phyloP scores from a whole-genome alignment of 2,888 invertebrate species.

The Parnassius smintheus region DNA sequence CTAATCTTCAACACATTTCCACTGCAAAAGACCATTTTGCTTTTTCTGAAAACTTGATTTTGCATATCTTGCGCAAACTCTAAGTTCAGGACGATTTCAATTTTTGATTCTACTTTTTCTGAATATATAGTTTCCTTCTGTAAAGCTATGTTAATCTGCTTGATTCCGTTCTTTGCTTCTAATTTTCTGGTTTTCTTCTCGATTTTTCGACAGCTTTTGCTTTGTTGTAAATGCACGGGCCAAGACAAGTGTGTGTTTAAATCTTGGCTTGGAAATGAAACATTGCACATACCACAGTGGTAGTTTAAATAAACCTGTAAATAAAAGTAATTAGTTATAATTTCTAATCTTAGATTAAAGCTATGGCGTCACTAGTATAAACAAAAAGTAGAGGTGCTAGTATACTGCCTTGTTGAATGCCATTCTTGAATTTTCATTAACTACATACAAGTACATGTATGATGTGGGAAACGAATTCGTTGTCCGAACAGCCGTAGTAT shows the following conservation, averaged over 20 bases:
- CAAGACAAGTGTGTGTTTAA: constrained; percentile 35
- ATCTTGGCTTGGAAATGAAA: constrained; percentile 33
- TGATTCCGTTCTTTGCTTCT: constrained; percentile 29
- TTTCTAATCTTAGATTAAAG: too few relatives aligned
- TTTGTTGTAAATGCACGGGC: constrained; percentile 29
- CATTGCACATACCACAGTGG: constrained; percentile 49
- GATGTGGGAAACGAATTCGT: too few relatives aligned
- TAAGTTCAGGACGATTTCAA: constrained; percentile 25
- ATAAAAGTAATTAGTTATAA: background rate
- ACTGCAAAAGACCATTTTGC: constrained; percentile 32
- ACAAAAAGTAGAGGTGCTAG: too few relatives aligned
- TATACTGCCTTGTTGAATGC: too few relatives aligned
- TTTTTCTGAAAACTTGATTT: constrained; percentile 22
- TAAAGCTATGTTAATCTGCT: constrained; percentile 20
- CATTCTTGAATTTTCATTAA: too few relatives aligned
- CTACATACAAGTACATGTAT: too few relatives aligned
- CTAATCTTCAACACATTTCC: constrained; percentile 32
- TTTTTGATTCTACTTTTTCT: constrained; percentile 27
- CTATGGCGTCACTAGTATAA: too few relatives aligned
- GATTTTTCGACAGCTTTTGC: constrained; percentile 17
- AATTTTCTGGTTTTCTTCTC: constrained; percentile 27
- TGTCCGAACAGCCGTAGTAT: too few relatives aligned
- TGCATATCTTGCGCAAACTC: constrained; percentile 15
- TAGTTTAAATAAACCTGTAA: constrained; percentile 41
- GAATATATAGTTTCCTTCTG: constrained; percentile 32